These are phyloP conservation scores for Aplysina aerophoba DNA, from an alignment of 37 sponge, comb jelly and placozoan genomes.

Conservation along the genomic window DNA sequence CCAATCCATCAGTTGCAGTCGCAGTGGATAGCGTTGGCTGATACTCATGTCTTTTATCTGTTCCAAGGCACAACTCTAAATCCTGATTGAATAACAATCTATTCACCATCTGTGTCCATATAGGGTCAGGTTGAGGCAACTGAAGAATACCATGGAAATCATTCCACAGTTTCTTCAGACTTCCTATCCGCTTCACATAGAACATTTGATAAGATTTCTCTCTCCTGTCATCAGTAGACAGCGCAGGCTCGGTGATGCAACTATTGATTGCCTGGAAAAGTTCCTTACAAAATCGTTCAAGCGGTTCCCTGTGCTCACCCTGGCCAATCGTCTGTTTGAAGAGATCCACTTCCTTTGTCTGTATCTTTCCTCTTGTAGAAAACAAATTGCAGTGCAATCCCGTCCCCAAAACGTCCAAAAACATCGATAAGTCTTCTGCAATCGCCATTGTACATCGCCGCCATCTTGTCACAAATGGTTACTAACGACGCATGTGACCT, in stretches of 20 bases:
- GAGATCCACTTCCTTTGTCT: background rate
- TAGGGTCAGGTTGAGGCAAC: background rate
- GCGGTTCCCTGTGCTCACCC: background rate
- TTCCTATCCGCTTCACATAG: background rate
- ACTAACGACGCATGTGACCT: too few relatives aligned
- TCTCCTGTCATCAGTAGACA: background rate
- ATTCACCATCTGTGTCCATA: conserved; percentile 4
- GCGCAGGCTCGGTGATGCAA: background rate
- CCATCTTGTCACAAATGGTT: too few relatives aligned
- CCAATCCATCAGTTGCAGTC: too few relatives aligned
- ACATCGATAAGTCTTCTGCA: too few relatives aligned
- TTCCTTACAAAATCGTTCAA: background rate
- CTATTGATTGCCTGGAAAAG: background rate
- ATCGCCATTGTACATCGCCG: too few relatives aligned
- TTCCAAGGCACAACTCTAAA: too few relatives aligned
- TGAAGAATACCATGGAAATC: background rate
- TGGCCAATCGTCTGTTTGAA: background rate
- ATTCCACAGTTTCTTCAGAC: background rate
- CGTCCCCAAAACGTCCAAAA: conserved; percentile 5
- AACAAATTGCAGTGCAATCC: background rate
- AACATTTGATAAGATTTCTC: background rate
- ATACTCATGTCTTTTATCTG: too few relatives aligned
- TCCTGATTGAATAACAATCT: background rate
- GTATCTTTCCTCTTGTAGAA: background rate
- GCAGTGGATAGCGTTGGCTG: too few relatives aligned